Evolutionary conservation across 2,888 invertebrate species (phyloP).

Genomic region (Ornithoptera priamus): DNA sequence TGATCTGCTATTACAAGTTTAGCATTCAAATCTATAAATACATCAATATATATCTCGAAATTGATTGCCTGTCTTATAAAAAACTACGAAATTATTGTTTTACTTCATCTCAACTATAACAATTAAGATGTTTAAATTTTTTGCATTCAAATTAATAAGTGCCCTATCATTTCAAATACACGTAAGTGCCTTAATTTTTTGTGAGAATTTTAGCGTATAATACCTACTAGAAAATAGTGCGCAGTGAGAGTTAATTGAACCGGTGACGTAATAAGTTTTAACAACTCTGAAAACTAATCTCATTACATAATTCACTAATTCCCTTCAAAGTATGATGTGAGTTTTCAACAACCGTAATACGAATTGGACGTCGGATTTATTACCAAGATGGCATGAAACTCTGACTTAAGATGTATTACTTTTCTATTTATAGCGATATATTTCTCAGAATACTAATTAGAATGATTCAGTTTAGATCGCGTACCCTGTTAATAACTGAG

Average conservation of each 20-base stretch:
- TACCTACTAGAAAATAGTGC: background rate
- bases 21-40: too few relatives aligned
- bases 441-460: background rate
- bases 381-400: slow-evolving; percentile 22
- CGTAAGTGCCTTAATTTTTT: background rate
- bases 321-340: slow-evolving; percentile 24
- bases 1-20: too few relatives aligned
- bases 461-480: background rate
- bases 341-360: slow-evolving; percentile 25
- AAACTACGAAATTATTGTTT: too few relatives aligned
- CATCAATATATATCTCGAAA: too few relatives aligned
- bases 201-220: background rate
- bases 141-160: too few relatives aligned
- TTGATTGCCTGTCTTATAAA: too few relatives aligned
- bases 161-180: background rate
- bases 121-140: too few relatives aligned
- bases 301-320: slow-evolving; percentile 28
- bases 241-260: slow-evolving; percentile 9
- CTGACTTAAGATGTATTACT: slow-evolving; percentile 5
- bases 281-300: slow-evolving; percentile 28
- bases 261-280: slow-evolving; percentile 24
- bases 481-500: too few relatives aligned
- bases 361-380: slow-evolving; percentile 29
- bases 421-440: background rate
- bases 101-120: too few relatives aligned